Percentiles rank a stretch among this genome's conserved stretches.
Conservation (phyloP, 2,113 vertebrate genomes). For the Anseranas semipalmata region DNA sequence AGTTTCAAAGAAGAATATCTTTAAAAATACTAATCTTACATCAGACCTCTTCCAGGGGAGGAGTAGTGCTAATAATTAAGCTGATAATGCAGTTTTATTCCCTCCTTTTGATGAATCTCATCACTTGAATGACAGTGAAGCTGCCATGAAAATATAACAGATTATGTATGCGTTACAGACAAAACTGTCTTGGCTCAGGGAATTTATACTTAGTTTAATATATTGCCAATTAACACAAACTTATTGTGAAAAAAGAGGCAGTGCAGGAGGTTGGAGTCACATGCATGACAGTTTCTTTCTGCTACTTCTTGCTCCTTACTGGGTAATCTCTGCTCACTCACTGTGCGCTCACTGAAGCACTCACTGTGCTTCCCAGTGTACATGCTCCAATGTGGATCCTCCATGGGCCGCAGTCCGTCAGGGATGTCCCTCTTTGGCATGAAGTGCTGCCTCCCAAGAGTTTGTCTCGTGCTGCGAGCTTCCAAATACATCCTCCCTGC, state of each 20-base stretch:
- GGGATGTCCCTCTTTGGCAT: not conserved
- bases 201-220: not conserved
- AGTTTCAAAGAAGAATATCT: not conserved
- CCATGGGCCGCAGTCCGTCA: not conserved
- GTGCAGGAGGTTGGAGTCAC: not conserved
- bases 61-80: constrained; percentile 10
- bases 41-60: not conserved
- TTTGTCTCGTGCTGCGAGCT: accelerated
- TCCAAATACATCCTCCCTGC: not conserved
- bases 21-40: not conserved
- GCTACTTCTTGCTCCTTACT: not conserved
- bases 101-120: not conserved
- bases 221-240: not conserved
- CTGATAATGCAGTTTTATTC: not conserved
- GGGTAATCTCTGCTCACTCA: too few species aligned
- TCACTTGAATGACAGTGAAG: too few species aligned
- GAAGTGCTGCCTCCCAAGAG: not conserved
- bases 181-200: not conserved
- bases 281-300: not conserved
- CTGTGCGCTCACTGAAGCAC: accelerated
- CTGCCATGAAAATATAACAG: constrained; percentile 3
- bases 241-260: not conserved
- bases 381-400: not conserved
- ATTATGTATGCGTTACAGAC: not conserved
- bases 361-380: not conserved